phyloP scores from a whole-genome alignment of 2,888 invertebrate genomes.

The Hydrotaea cyrtoneurina region DNA sequence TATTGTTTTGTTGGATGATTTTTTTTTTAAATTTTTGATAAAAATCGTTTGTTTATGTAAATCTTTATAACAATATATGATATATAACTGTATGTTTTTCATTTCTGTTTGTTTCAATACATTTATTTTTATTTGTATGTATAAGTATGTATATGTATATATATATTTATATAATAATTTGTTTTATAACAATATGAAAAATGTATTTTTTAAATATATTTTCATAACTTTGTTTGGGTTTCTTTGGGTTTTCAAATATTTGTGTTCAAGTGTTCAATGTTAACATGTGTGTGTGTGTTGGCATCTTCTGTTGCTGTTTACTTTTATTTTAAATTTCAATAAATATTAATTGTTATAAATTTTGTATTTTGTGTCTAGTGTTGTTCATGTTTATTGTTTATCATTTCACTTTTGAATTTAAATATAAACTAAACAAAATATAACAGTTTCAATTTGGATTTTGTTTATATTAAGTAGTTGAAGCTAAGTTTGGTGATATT shows the following conservation, averaged over 20 bases:
- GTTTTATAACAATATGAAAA: constrained; percentile 37
- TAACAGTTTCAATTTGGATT: neutral
- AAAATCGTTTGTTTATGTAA: constrained; percentile 61
- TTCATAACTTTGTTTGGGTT: constrained; percentile 27
- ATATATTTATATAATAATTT: constrained; percentile 19
- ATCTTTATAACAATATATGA: constrained; percentile 62
- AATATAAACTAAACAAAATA: constrained; percentile 5
- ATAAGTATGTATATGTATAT: constrained; percentile 23
- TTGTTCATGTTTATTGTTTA: constrained; percentile 56
- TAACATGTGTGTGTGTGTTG: constrained; percentile 43
- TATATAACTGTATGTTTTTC: constrained; percentile 37
- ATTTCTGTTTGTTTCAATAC: no score
- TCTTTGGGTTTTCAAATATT: neutral
- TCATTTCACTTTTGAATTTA: constrained; percentile 30
- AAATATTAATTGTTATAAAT: constrained; percentile 14
- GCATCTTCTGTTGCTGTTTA: constrained; percentile 22
- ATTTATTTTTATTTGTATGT: constrained; percentile 25
- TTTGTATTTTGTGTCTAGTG: neutral
- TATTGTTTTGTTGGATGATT: neutral
- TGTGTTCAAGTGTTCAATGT: constrained; percentile 21
- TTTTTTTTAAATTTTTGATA: constrained; percentile 39
- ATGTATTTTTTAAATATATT: constrained; percentile 14
- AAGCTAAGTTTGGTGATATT: constrained; percentile 10
- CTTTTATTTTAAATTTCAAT: constrained; percentile 33
- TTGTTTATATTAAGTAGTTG: neutral